Evolutionary conservation across 1,140 invertebrate species (phyloP).

Genomic region (Brachionus rotundiformis): DNA sequence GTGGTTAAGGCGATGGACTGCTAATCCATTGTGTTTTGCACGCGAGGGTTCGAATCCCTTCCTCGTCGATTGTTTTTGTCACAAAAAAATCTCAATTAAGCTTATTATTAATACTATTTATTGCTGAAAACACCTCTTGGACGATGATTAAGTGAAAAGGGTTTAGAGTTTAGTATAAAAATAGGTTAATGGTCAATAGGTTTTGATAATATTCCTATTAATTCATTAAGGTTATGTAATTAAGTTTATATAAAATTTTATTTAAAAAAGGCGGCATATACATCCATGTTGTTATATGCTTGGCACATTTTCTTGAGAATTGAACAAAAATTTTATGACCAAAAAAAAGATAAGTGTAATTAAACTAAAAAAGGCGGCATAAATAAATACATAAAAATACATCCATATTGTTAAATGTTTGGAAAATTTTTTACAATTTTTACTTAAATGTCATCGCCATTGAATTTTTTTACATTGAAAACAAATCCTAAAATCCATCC

Average conservation of each 20-base stretch:
- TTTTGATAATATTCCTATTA: too few species aligned
- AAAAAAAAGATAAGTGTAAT: too few species aligned
- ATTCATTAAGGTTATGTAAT: too few species aligned
- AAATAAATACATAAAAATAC: too few species aligned
- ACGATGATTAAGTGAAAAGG: too few species aligned
- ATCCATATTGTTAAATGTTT: too few species aligned
- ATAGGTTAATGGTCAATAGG: too few species aligned
- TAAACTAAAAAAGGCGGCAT: too few species aligned
- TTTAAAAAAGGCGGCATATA: neutral
- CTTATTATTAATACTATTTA: too few species aligned
- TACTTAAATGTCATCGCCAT: conserved; percentile 13
- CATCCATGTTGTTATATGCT: neutral
- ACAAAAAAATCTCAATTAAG: too few species aligned
- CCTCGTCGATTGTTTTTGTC: conserved; percentile 1
- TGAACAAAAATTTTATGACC: neutral
- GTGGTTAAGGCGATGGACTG: conserved; percentile 13
- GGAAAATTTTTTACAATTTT: neutral
- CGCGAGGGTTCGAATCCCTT: conserved; percentile 12
- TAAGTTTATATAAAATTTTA: neutral
- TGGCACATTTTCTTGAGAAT: neutral
- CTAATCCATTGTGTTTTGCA: conserved; percentile 18
- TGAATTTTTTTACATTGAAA: conserved; percentile 27
- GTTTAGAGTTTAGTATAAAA: too few species aligned
- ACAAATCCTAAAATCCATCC: conserved; percentile 7
- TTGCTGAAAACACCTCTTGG: too few species aligned